A percentile compares a stretch with the other conserved stretches of the same genome.
These are phyloP conservation scores for Pygocentrus nattereri DNA, from an alignment of 2,797 vertebrate genomes.

Conservation along the genomic window DNA sequence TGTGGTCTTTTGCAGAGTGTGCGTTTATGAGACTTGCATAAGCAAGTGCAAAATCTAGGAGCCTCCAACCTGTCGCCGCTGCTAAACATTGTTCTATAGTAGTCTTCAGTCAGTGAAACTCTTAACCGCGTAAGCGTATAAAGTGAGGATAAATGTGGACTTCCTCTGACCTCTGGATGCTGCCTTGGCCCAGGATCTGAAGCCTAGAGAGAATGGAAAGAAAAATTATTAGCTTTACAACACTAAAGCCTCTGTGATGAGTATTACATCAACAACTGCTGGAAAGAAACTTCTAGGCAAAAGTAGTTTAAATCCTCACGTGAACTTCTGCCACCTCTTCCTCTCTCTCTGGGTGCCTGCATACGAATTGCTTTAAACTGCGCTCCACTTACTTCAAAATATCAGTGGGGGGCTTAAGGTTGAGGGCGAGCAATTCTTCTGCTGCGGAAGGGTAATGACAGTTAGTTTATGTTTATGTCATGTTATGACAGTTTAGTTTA, in stretches of 20 bases:
- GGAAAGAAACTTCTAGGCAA: neutral
- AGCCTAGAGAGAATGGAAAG: neutral
- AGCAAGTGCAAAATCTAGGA: neutral
- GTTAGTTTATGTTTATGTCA: no score
- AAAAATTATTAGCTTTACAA: neutral
- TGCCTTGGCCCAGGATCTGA: neutral
- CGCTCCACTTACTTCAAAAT: neutral
- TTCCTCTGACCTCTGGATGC: neutral
- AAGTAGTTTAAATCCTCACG: conserved; percentile 7
- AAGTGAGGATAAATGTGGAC: neutral
- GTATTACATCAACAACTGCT: neutral
- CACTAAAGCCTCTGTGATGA: neutral
- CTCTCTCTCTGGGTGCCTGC: neutral
- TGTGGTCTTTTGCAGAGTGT: neutral
- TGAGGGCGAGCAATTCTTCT: no score
- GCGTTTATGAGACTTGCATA: neutral
- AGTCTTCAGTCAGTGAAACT: no score
- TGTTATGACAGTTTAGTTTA: no score
- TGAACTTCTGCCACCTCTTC: neutral
- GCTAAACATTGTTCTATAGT: neutral
- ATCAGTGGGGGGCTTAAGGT: neutral
- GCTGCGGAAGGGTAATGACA: no score
- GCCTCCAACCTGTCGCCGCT: no score
- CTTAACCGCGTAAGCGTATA: neutral
- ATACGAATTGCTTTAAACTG: neutral